These are phyloP conservation scores for Harpagoxenus sublaevis DNA, from an alignment of 2,888 invertebrate species.

Conservation along the genomic window DNA sequence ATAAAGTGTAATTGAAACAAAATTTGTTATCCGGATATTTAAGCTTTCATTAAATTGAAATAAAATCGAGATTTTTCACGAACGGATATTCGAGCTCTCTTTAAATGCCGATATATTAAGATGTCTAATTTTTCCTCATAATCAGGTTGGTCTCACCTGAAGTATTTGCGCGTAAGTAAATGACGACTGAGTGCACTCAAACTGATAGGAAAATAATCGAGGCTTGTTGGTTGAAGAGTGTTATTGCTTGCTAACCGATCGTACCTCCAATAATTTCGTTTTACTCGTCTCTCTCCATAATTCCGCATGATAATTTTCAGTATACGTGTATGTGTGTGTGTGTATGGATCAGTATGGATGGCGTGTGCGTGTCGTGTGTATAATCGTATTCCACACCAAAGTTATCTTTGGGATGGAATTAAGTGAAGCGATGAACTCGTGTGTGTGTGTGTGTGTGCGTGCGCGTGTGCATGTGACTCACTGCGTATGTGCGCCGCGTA, in stretches of 20 bases:
- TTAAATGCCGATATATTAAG: constrained; percentile 25
- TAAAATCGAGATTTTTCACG: constrained; percentile 28
- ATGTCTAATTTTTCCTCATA: constrained; percentile 6
- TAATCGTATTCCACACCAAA: background rate
- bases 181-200: constrained; percentile 28
- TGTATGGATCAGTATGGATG: too few relatives aligned
- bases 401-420: constrained; percentile 17
- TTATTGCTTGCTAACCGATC: constrained; percentile 22
- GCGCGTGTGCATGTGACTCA: background rate
- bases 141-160: background rate
- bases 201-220: constrained; percentile 34
- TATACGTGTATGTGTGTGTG: background rate
- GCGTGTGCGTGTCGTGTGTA: background rate
- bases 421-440: background rate
- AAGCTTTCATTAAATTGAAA: background rate
- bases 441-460: background rate
- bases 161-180: constrained; percentile 37
- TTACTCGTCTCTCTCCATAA: constrained; percentile 1
- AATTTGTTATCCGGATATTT: background rate
- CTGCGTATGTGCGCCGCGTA: background rate
- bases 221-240: background rate
- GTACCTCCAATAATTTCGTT: background rate
- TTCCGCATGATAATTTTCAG: background rate
- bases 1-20: background rate
- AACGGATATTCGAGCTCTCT: background rate